These are phyloP conservation scores for Calameuta pallipes DNA, from an alignment of 2,888 invertebrate species.

Conservation along the genomic window DNA sequence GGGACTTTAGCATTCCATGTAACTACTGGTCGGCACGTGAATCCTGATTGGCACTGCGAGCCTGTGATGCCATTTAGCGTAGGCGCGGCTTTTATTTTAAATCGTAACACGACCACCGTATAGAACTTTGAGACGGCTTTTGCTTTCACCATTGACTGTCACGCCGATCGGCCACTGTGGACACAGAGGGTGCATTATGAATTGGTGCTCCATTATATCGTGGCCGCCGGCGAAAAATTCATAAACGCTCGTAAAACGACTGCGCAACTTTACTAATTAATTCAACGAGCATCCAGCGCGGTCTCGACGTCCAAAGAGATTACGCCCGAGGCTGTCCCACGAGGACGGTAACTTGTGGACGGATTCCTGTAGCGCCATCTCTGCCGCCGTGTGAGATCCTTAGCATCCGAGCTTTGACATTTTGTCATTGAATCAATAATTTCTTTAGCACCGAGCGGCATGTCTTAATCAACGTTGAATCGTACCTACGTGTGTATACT, in stretches of 20 bases:
- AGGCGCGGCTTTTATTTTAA: neutral
- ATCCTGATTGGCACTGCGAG: neutral
- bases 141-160: constrained; percentile 6
- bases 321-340: neutral
- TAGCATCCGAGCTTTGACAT: neutral
- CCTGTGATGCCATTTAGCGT: neutral
- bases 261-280: neutral
- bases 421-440: neutral
- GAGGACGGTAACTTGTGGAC: neutral
- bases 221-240: neutral
- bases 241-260: neutral
- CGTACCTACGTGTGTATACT: neutral
- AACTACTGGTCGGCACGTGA: neutral
- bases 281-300: neutral
- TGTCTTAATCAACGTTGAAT: neutral
- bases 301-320: neutral
- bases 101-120: neutral
- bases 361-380: neutral
- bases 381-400: neutral
- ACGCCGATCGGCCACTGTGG: neutral
- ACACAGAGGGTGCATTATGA: constrained; percentile 6
- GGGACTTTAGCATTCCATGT: neutral
- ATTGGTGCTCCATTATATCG: neutral
- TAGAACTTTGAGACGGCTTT: neutral
- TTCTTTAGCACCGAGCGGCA: neutral